These are phyloP conservation scores for Meloidogyne floridensis DNA, from an alignment of 1,140 invertebrate species.

Conservation along the genomic window DNA sequence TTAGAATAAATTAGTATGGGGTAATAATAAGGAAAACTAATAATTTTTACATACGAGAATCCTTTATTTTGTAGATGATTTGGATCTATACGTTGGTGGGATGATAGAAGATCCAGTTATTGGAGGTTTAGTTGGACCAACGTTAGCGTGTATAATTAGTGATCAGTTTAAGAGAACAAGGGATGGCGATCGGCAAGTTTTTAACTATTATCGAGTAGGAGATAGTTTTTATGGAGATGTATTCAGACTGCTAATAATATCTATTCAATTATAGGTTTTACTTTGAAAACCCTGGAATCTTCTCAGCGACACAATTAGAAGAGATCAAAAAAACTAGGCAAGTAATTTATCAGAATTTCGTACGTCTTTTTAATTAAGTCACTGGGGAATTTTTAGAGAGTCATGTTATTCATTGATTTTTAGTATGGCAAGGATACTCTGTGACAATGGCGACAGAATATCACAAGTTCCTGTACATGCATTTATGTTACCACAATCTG, in stretches of 20 bases:
- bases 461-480: conserved; percentile 57
- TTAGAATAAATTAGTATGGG: too few species aligned
- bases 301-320: conserved; percentile 76
- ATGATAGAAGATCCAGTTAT: conserved; percentile 72
- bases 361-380: neutral
- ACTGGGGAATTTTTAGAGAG: neutral
- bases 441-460: conserved; percentile 78
- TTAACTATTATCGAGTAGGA: neutral
- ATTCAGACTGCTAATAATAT: neutral
- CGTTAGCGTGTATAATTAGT: conserved; percentile 90
- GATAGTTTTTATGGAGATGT: neutral
- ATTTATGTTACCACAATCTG: conserved; percentile 52
- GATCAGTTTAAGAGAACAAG: conserved; percentile 80
- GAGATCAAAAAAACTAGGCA: conserved; percentile 70
- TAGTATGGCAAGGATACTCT: conserved; percentile 75
- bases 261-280: conserved; percentile 73
- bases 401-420: neutral
- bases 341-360: neutral
- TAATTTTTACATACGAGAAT: too few species aligned
- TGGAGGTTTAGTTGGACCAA: conserved; percentile 71
- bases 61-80: conserved; percentile 73
- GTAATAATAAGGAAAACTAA: too few species aligned
- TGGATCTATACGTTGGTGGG: conserved; percentile 88
- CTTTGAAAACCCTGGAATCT: conserved; percentile 86
- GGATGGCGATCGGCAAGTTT: conserved; percentile 72